Evolutionary conservation across 2,888 invertebrate genomes (phyloP).

Genomic region (Adela reaumurella): DNA sequence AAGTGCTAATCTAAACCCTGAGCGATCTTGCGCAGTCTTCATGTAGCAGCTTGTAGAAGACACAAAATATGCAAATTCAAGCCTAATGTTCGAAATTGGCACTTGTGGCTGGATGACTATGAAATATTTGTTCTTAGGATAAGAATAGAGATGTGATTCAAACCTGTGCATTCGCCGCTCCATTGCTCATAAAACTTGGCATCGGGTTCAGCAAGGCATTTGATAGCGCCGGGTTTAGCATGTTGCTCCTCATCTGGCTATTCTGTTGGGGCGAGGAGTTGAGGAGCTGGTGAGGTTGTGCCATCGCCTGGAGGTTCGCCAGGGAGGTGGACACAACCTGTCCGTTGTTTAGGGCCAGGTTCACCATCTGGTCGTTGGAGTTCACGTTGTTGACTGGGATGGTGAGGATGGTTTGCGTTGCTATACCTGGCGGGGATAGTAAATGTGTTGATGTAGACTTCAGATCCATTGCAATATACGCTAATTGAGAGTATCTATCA

Average conservation of each 20-base stretch:
- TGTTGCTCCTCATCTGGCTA: constrained; percentile 41
- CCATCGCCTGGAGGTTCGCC: constrained; percentile 74
- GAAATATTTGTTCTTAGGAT: too few species aligned
- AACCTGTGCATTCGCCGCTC: constrained; percentile 62
- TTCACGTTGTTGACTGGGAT: constrained; percentile 91
- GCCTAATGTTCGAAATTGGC: too few species aligned
- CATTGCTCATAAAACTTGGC: constrained; percentile 71
- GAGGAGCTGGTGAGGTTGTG: constrained; percentile 65
- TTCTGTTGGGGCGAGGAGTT: constrained; percentile 57
- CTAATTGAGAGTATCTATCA: too few species aligned
- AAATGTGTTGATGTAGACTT: too few species aligned
- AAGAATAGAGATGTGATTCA: too few species aligned
- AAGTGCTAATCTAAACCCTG: too few species aligned
- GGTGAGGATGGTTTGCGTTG: constrained; percentile 92
- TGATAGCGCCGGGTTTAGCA: constrained; percentile 61
- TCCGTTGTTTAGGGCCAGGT: constrained; percentile 78
- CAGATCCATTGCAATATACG: too few species aligned
- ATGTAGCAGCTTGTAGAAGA: too few species aligned
- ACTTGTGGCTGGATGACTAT: too few species aligned
- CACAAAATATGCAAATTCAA: too few species aligned
- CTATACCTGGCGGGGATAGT: too few species aligned
- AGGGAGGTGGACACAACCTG: constrained; percentile 82
- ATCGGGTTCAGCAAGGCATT: constrained; percentile 67
- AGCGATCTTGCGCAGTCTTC: too few species aligned
- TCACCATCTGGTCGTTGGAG: constrained; percentile 70